Evolutionary conservation across 2,113 vertebrate genomes (phyloP).

Genomic region (Poeciliopsis occidentalis): DNA sequence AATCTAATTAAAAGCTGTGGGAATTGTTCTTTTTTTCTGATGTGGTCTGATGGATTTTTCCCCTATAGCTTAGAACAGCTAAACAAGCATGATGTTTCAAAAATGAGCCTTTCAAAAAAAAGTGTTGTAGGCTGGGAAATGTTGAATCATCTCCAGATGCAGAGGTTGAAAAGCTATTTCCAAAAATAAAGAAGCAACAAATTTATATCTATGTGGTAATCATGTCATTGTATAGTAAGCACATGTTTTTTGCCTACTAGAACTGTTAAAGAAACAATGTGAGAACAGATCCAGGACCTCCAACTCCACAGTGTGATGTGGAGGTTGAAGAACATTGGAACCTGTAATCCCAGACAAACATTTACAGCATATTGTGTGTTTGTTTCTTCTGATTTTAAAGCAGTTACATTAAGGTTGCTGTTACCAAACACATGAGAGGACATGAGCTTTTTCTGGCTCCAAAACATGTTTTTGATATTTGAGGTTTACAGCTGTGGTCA

Average conservation of each 20-base stretch:
- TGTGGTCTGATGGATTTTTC: conserved; percentile 66
- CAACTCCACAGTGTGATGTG: conserved; percentile 19
- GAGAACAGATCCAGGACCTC: conserved; percentile 6
- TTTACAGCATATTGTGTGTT: too few species aligned
- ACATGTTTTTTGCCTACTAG: too few species aligned
- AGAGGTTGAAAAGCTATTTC: neutral
- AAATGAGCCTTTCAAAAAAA: conserved; percentile 50
- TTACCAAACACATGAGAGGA: too few species aligned
- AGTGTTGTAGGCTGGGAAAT: conserved; percentile 32
- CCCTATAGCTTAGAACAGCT: conserved; percentile 47
- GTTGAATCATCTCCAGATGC: conserved; percentile 8
- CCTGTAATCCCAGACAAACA: conserved; percentile 47
- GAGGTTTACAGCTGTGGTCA: too few species aligned
- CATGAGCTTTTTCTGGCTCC: too few species aligned
- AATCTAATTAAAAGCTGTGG: conserved; percentile 78
- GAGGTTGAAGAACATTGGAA: conserved; percentile 31
- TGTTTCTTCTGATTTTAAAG: too few species aligned
- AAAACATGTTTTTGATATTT: too few species aligned
- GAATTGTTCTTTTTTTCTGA: conserved; percentile 74
- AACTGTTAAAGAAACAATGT: conserved; percentile 15
- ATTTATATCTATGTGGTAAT: neutral
- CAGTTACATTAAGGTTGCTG: too few species aligned
- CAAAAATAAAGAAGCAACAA: neutral
- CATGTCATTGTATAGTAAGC: neutral
- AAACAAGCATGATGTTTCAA: conserved; percentile 61